Evolutionary conservation across 2,113 vertebrate genomes (phyloP), one percentile per base, ranked within the genome.

Genomic region (Argyrosomus japonicus): DNA sequence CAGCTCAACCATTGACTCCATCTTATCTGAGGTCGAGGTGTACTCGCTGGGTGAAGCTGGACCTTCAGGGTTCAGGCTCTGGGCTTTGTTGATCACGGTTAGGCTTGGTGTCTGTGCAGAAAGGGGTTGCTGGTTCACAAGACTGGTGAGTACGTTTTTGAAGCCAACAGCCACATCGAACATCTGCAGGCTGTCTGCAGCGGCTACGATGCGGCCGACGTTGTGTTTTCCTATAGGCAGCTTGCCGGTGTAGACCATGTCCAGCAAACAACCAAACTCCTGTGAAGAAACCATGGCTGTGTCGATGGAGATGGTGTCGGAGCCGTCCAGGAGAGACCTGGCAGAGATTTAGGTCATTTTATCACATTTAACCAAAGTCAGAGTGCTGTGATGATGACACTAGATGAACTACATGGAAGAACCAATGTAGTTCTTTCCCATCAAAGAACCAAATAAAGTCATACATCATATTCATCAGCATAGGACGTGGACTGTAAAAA

Each of bases 171-270:
- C 96, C 81, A 98, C 95, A 7, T 98, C 96, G n/a, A 97, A 97
- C 97, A 98, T 97, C 93, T 98, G 97, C 60, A 99, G 94, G 89
- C 95, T 97, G 90, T 97, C 96, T 0, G 98, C 97, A 1, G 96
- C 86, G 0, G 96, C 95, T 27, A 97, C 95, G 27, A 97, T 90
- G 72, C 96, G 95, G 56, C 95, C 95, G 73, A 97, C 95, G 86
- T 97, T 97, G 93, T 97, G 96, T 76, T 97, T 97, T 58, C 97
- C 96, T 6, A 95, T 75, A 0, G 96, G 95, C 15, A 99, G 93
- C 64, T 93, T 97, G 36, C 96, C 97, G 0, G 95, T 96, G 84
- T 97, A 97, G 84, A 96, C 91, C 94, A 98, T 96, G 81, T 98
- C 96, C 83, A 99, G 82, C 71, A 97, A 90, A 62, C 96, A 95